phyloP scores from a whole-genome alignment of 92 coral and sea anemone genomes.

The Galaxea fascicularis region DNA sequence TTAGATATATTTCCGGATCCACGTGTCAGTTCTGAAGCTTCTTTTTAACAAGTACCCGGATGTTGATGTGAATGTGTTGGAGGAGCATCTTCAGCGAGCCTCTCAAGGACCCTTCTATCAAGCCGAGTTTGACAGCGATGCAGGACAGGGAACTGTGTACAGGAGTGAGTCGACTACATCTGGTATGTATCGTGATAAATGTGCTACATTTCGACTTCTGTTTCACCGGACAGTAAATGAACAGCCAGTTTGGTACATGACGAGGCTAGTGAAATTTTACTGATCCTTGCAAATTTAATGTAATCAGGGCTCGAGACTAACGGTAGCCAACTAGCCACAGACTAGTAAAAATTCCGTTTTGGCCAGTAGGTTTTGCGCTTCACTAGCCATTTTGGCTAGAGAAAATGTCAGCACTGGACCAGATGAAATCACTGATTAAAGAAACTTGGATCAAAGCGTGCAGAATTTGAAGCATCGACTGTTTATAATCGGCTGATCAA shows the following conservation, averaged over 20 bases:
- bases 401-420: no score
- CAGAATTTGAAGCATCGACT: no score
- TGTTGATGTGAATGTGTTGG: constrained; percentile 65
- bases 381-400: no score
- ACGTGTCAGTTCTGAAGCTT: constrained; percentile 84
- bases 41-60: constrained; percentile 77
- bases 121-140: constrained; percentile 78
- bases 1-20: constrained; percentile 94
- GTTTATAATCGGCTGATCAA: no score
- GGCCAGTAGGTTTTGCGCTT: no score
- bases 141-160: constrained; percentile 54
- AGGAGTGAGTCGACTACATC: constrained; percentile 75
- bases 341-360: no score
- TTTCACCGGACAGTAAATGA: not conserved
- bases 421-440: no score
- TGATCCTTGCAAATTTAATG: no score
- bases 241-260: not conserved
- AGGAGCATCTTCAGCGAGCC: constrained; percentile 83
- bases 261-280: no score
- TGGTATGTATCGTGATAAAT: constrained; percentile 30
- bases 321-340: no score
- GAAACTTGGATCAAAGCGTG: no score
- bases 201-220: not conserved
- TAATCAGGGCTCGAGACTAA: no score
- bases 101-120: constrained; percentile 92